A percentile compares a stretch with the other conserved stretches of the same genome.
These are phyloP conservation scores for Hippoglossus stenolepis DNA, from an alignment of 2,113 vertebrate species.

Conservation along the genomic window DNA sequence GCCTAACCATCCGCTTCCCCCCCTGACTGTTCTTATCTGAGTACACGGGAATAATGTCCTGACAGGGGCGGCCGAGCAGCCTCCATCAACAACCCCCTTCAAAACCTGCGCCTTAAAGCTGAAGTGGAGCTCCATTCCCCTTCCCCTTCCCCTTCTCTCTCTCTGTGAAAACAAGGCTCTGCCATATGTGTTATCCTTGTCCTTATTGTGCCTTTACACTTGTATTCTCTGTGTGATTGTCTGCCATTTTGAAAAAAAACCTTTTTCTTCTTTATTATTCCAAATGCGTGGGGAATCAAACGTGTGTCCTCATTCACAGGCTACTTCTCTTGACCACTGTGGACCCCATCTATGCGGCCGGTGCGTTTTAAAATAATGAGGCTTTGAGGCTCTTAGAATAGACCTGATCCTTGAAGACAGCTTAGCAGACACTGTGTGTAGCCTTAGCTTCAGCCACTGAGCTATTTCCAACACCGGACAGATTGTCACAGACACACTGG, in stretches of 20 bases:
- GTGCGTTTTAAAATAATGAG: conserved; percentile 25
- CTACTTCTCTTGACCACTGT: neutral
- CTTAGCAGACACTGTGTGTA: conserved; percentile 64
- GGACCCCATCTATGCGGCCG: neutral
- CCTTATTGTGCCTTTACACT: conserved; percentile 67
- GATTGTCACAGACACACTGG: conserved; percentile 21
- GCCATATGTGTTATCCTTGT: conserved; percentile 48
- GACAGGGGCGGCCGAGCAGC: conserved; percentile 17
- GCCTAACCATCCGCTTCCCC: conserved; percentile 38
- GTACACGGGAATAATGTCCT: conserved; percentile 15
- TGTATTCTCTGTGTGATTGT: conserved; percentile 61
- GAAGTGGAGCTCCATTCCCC: too few species aligned
- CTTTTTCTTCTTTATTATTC: conserved; percentile 33
- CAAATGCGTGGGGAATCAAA: conserved; percentile 27
- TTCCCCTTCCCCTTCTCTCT: too few species aligned
- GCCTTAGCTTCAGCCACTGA: conserved; percentile 64
- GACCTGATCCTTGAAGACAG: conserved; percentile 66
- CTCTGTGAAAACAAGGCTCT: conserved; percentile 12
- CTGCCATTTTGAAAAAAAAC: conserved; percentile 77
- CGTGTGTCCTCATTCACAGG: neutral
- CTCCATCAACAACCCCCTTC: neutral
- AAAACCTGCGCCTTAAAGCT: conserved; percentile 1
- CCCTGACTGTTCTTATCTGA: conserved; percentile 27
- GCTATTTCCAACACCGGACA: conserved; percentile 62
- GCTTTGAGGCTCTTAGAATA: conserved; percentile 57